phyloP scores from a whole-genome alignment of 2,797 vertebrate genomes.

The Acrossocheilus wenchowensis region DNA sequence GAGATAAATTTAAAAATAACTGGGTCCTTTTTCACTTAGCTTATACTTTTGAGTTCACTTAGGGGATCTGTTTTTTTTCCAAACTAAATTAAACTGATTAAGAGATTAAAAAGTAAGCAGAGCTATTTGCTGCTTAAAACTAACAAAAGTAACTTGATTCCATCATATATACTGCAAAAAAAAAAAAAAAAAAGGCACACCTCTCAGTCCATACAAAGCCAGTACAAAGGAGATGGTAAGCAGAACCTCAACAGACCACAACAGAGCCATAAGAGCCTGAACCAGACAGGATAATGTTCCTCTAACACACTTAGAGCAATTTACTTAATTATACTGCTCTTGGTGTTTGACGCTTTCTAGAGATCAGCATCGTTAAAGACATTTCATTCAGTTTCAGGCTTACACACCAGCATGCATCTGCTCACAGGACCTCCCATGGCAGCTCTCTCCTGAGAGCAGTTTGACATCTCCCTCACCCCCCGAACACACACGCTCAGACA shows the following conservation, averaged over 20 bases:
- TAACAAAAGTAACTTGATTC: constrained; percentile 35
- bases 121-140: constrained; percentile 5
- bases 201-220: constrained; percentile 21
- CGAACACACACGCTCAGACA: constrained; percentile 21
- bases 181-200: constrained; percentile 25
- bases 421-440: constrained; percentile 21
- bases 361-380: constrained; percentile 26
- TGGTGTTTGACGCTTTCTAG: constrained; percentile 21
- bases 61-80: background rate
- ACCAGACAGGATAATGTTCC: constrained; percentile 36
- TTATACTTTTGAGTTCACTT: background rate
- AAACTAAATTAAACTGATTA: background rate
- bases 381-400: constrained; percentile 15
- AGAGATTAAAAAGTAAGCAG: background rate
- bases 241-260: constrained; percentile 24
- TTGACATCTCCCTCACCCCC: constrained; percentile 29
- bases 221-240: constrained; percentile 10
- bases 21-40: background rate
- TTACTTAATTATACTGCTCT: constrained; percentile 16
- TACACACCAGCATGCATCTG: constrained; percentile 39
- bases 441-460: constrained; percentile 26
- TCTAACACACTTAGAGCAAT: constrained; percentile 23
- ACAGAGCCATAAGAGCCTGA: constrained; percentile 28
- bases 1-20: background rate
- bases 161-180: constrained; percentile 12